Evolutionary conservation across 2,113 vertebrate genomes (phyloP).

Genomic region (Barbus barbus): DNA sequence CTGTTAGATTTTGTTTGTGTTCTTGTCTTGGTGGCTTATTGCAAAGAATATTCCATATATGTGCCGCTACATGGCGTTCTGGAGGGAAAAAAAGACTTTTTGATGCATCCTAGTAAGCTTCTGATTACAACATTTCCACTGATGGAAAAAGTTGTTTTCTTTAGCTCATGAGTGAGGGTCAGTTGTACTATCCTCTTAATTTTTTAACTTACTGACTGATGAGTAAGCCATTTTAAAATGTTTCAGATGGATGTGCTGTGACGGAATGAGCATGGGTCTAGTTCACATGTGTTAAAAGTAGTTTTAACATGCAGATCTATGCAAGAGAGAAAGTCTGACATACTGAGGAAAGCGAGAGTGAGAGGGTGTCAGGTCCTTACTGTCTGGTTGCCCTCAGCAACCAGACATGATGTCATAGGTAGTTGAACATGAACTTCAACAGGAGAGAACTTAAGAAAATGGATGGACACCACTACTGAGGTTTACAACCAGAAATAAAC

Average conservation of each 20-base stretch:
- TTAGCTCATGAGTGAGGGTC: too few species aligned
- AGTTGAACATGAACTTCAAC: conserved; percentile 87
- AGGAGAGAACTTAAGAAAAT: conserved; percentile 61
- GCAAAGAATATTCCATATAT: neutral
- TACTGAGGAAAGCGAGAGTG: conserved; percentile 60
- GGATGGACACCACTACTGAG: conserved; percentile 64
- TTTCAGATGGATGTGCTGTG: too few species aligned
- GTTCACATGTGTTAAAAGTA: conserved; percentile 52
- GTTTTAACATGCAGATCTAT: conserved; percentile 67
- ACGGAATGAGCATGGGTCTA: neutral
- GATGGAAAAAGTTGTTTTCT: too few species aligned
- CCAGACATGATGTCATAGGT: conserved; percentile 91
- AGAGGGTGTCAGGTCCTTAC: conserved; percentile 79
- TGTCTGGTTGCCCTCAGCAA: conserved; percentile 87
- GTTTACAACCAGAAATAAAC: conserved; percentile 49
- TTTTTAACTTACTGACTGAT: too few species aligned
- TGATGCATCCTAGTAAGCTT: neutral
- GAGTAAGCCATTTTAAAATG: too few species aligned
- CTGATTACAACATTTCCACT: too few species aligned
- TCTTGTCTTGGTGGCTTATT: neutral
- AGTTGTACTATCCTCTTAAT: too few species aligned
- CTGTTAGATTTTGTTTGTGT: neutral
- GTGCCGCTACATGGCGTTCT: neutral
- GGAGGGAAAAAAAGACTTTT: neutral
- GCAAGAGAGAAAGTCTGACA: conserved; percentile 68